Evolutionary conservation across 2,888 invertebrate genomes (phyloP), one percentile per base, ranked within the genome.

Genomic region (Cyaniris semiargus): DNA sequence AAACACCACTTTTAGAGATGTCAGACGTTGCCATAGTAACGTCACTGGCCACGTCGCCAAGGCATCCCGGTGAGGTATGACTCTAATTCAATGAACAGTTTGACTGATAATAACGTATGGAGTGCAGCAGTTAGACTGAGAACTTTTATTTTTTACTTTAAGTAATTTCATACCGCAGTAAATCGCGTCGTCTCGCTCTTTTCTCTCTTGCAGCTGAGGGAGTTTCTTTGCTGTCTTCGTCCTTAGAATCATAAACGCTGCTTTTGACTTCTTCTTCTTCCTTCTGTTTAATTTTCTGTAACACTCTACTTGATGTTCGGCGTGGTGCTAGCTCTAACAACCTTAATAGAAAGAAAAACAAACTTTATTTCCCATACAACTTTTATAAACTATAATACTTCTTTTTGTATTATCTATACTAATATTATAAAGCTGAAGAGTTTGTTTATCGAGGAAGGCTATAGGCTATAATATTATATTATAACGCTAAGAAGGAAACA

Each of bases 271-370:
- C 86, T 78, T 91, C 93, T 79, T 93, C 94, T 83, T 95, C 94
- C 81, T 94, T 94, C 82, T 94, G 93, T 82, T 95, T 94, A 79
- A 93, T 93, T 86, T 95, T 95, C 86, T 95, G 95, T 81, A 96
- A 94, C 76, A 96, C 94, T 75, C 97, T 93, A 82, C 94, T 95
- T 0, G 96, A 96, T 31, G 95, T 95, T 75, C 97, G 92, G n/a
- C 96, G 92, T 5, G 96, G 96, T 78, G 95, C 95, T 83, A 95
- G 94, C 84, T 96, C 96, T 83, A 96, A 87, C 84, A 95, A 90
- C 87, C 95, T 94, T 78, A 81, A 58, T 72, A 34, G 23, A 77
- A 31, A 27, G 60, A 53, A 27, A 44, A 31, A 76, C 0, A 15
- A 27, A 23, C 21, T 27, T 60, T 13, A 60, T 60, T 60, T 60